Evolutionary conservation across 2,797 vertebrate genomes (phyloP), one percentile per base, ranked within the genome.

Genomic region (Hoplostethus atlanticus): DNA sequence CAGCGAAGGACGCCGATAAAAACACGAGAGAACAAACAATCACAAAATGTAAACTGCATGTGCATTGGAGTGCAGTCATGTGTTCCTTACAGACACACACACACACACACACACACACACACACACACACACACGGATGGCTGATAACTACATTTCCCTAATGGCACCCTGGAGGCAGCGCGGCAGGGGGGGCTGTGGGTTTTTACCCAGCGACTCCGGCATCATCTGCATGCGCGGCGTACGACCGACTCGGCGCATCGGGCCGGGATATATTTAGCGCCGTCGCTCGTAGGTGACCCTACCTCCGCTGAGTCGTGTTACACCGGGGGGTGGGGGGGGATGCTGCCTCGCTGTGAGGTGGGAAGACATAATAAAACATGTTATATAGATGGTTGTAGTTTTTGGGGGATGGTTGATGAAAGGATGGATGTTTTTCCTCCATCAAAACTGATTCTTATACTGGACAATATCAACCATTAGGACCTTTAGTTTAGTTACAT

Each of bases 281-380:
- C 50, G 40, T 17, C 30, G 50, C 51, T 67, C 40, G 17, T 59
- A 80, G 81, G 73, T 84, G 78, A 86, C 66, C 40, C 58, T 3
- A n/a, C 76, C 42, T 72, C 66, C 55, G 74, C 75, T n/a, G 59
- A 54, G 64, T 54, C 59, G 31, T 58, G 54, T 68, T 47, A 76
- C 17, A 81, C 4, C 25, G 4, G 44, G 17, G 15, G n/a, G 11
- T 7, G 13, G 51, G 4, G 44, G 17, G 15, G n/a, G 11, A 15
- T 30, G 51, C 28, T 55, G 6, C 6, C 13, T 55, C 28, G 28
- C 15, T 16, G 6, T 15, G 21, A 34, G 9, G 3, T 36, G 36
- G 36, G 36, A 46, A 46, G 21, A 21, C 21, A 21, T 21, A 21
- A n/a, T n/a, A 1, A 21, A 1, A 21, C 21, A 21, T 21, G 15